Conservation (phyloP, 2,113 vertebrate species). For the Rhinolophus sinicus region DNA sequence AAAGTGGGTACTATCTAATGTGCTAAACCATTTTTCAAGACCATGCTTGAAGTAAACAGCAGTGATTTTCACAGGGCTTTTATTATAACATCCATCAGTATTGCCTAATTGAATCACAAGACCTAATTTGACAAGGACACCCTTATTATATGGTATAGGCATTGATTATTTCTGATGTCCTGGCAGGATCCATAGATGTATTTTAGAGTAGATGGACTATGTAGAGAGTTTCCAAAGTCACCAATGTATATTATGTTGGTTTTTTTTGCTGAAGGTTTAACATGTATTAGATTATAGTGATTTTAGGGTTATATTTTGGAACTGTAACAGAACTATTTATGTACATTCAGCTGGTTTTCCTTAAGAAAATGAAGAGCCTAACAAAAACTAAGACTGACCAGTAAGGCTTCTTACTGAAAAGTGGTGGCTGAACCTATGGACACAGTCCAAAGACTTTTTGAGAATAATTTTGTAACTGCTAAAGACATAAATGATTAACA, state of each 20-base stretch:
- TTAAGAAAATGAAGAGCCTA: neutral
- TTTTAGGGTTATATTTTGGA: neutral
- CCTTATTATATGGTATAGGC: neutral
- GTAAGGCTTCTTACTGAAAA: neutral
- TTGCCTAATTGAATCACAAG: neutral
- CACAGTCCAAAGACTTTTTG: neutral
- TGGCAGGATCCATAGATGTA: neutral
- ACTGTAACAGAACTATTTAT: neutral
- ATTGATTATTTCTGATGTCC: neutral
- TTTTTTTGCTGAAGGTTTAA: neutral
- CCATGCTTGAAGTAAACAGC: neutral
- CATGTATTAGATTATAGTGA: neutral
- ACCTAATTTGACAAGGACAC: neutral
- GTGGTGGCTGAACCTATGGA: neutral
- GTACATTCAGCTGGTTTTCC: constrained; percentile 11
- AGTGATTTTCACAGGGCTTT: neutral
- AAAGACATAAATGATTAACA: neutral
- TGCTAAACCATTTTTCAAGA: neutral
- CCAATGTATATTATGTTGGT: neutral
- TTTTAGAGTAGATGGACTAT: neutral
- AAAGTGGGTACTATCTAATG: neutral
- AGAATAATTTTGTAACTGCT: neutral
- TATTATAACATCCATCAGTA: neutral
- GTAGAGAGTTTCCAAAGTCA: neutral
- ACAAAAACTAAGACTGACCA: neutral